Evolutionary conservation across 2,888 invertebrate genomes (phyloP), one percentile per base, ranked within the genome.

Genomic region (Latrodectus hesperus): DNA sequence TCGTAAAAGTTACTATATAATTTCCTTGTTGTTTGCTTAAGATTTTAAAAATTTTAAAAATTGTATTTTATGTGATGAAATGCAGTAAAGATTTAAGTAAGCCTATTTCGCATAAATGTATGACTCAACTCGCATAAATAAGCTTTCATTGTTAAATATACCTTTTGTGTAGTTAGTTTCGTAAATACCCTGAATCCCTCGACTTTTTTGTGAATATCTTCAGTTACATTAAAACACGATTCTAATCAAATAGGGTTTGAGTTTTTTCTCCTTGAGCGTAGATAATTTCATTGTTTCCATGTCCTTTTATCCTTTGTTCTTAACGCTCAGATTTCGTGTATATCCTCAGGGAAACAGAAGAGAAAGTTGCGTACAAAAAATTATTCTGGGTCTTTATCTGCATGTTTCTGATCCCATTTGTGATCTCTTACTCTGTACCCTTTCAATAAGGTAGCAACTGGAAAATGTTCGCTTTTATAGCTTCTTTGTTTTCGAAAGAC

Each of bases 401-500:
- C 60, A 60, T n/a, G 60, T 60, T 60, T 60, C 60, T 60, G 60
- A 60, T 60, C 60, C 38, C 38, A 38, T 38, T 38, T 38, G 38
- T 38, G 38, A 38, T 38, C 38, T 38, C 38, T 38, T 38, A 38
- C 38, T 38, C 38, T 38, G 38, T 38, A 38, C 38, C 38, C 38
- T 38, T 38, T 38, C 38, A 38, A 38, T 38, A 38, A 38, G 38
- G 38, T 38, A 38, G 38, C 1, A 38, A 38, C 38, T 38, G 38
- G 38, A 38, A 38, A 38, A 38, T 38, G 38, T 38, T 38, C 38
- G 38, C 38, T 38, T 79, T 70, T 79, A 71, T 79, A 60, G 64
- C 72, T 80, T 38, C 65, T 70, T 65, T 70, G 80, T 80, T 72
- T 73, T 72, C 52, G 38, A 17, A 52, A 53, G 60, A 52, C 60